These are phyloP conservation scores for Peribatodes rhomboidaria DNA, from an alignment of 2,888 invertebrate species.

Conservation along the genomic window DNA sequence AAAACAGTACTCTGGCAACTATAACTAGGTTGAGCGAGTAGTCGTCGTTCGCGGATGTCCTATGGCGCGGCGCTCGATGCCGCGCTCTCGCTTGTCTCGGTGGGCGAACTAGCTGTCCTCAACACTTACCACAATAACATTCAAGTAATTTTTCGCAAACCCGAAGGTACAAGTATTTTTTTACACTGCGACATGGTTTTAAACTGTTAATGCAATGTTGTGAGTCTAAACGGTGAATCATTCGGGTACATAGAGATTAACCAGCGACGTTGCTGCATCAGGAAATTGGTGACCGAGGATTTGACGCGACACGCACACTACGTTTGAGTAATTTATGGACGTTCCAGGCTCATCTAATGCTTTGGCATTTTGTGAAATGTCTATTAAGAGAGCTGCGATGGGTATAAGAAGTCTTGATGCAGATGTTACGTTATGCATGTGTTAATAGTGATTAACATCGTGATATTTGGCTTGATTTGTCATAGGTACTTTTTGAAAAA, in stretches of 20 bases:
- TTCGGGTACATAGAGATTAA: constrained; percentile 46
- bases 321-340: constrained; percentile 47
- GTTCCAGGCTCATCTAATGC: constrained; percentile 28
- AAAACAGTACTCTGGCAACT: too few relatives aligned
- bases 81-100: too few relatives aligned
- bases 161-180: background rate
- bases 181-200: constrained; percentile 8
- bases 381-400: constrained; percentile 3
- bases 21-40: too few relatives aligned
- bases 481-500: background rate
- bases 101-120: too few relatives aligned
- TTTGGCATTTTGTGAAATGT: constrained; percentile 24
- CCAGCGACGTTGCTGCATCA: constrained; percentile 41
- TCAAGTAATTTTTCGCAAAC: constrained; percentile 4
- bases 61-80: too few relatives aligned
- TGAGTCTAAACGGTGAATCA: constrained; percentile 42
- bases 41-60: too few relatives aligned
- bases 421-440: background rate
- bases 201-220: constrained; percentile 14
- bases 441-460: background rate
- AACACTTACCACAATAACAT: constrained; percentile 26
- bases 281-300: constrained; percentile 51
- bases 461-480: background rate
- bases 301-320: constrained; percentile 41
- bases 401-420: background rate